phyloP scores from a whole-genome alignment of 1,140 invertebrate genomes.

The Andrena cerasifolii region DNA sequence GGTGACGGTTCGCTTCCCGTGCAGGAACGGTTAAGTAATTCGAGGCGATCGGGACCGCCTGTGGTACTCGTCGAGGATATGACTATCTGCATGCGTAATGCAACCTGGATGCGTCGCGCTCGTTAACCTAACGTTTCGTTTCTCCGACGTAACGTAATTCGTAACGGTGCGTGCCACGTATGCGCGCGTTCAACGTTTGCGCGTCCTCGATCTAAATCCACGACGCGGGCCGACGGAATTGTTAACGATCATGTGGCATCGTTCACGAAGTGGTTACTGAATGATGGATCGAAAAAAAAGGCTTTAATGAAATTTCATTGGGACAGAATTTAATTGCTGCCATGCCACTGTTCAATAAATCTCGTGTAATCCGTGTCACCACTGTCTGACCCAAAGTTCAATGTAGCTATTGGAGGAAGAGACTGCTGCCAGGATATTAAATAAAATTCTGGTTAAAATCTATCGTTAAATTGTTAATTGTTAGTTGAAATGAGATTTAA shows the following conservation, averaged over 20 bases:
- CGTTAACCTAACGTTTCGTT: constrained; percentile 66
- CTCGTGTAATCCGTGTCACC: too few species aligned
- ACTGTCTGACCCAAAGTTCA: too few species aligned
- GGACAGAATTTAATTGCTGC: too few species aligned
- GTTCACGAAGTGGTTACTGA: constrained; percentile 66
- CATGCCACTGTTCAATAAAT: too few species aligned
- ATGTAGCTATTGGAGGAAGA: too few species aligned
- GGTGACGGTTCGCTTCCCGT: constrained; percentile 52
- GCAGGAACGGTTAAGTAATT: constrained; percentile 64
- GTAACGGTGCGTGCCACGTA: background rate
- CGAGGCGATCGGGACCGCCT: constrained; percentile 42
- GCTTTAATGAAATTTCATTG: too few species aligned
- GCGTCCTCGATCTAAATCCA: constrained; percentile 78
- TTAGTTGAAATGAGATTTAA: too few species aligned
- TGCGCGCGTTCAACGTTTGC: constrained; percentile 33
- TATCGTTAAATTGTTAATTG: too few species aligned
- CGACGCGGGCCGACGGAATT: constrained; percentile 71
- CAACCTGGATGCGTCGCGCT: constrained; percentile 41
- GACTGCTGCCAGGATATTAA: too few species aligned
- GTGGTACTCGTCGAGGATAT: constrained; percentile 51
- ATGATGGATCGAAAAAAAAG: constrained; percentile 20
- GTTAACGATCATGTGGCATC: constrained; percentile 65
- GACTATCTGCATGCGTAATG: constrained; percentile 64
- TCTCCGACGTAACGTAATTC: constrained; percentile 60
- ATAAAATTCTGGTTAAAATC: too few species aligned